Conservation (phyloP, 2,113 vertebrate species). For the Spermophilus dauricus region DNA sequence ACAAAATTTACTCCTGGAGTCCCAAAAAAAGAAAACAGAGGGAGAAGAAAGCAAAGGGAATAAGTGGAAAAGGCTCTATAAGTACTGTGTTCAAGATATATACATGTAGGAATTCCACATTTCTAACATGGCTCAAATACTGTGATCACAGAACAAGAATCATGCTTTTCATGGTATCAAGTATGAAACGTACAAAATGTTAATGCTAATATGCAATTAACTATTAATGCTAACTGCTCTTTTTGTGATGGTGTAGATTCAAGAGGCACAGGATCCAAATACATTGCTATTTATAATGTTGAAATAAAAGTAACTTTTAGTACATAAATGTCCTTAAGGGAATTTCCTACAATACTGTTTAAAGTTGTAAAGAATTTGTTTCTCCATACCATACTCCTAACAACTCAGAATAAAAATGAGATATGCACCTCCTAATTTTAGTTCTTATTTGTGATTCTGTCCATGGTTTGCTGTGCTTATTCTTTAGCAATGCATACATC, state of each 20-base stretch:
- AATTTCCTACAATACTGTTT: slow-evolving; percentile 70
- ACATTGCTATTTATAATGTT: slow-evolving; percentile 2
- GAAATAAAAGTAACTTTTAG: slow-evolving; percentile 49
- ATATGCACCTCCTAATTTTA: neutral
- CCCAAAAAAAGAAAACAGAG: neutral
- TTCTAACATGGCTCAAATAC: neutral
- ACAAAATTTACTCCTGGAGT: neutral
- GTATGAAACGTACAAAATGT: neutral
- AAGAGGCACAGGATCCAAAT: neutral
- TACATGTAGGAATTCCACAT: neutral
- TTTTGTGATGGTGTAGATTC: slow-evolving; percentile 49
- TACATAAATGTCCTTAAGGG: slow-evolving; percentile 32
- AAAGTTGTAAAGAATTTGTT: slow-evolving; percentile 75
- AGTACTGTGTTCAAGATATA: neutral
- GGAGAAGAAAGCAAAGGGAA: neutral
- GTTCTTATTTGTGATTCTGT: neutral
- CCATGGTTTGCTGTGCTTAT: neutral
- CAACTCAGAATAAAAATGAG: neutral
- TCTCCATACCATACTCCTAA: neutral
- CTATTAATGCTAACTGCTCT: neutral
- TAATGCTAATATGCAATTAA: neutral
- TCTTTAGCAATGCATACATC: neutral
- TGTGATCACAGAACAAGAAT: neutral
- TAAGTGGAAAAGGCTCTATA: neutral
- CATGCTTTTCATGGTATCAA: slow-evolving; percentile 3